Evolutionary conservation across 2,113 vertebrate species (phyloP), one percentile per base, ranked within the genome.

Genomic region (Mola mola): DNA sequence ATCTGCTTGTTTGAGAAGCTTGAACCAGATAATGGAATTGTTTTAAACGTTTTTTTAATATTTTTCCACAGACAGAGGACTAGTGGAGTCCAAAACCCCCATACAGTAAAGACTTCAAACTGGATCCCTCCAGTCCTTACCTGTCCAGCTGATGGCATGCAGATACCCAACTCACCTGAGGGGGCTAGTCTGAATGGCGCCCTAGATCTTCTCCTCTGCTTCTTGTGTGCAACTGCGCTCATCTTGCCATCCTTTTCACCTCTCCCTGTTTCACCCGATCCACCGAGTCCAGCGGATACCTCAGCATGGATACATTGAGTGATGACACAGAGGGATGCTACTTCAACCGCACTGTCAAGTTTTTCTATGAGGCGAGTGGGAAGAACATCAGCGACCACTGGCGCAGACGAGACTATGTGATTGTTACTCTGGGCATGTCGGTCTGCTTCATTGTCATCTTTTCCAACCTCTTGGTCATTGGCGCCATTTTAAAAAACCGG

Each of bases 361-460:
- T 88, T 48, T 93, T 90, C 82, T 93, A 93, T 5, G 25, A 79
- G 2, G 0, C 4, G 0, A 82, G 79, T 0, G 66, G 69, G 26
- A 93, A 93, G 79, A 57, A 58, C 61, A 90, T 93, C 66, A 88
- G 86, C 22, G 1, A 7, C 0, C 0, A 3, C 13, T 93, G 91
- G 91, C 50, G 75, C 4, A 0, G 0, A 0, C 82, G 85, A 1
- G 91, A 92, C 66, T 79, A 82, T 8, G 28, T 84, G 12, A 94
- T 99, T 52, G 97, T 99, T 86, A 88, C 90, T 37, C 90, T 99
- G 52, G 97, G 97, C 37, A 91, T 99, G 91, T 79, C 83, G 0
- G 96, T 97, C 74, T 95, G 94, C 78, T 66, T 95, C 67, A 92
- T 98, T 16, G 94, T 99, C 72, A 97, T 98, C 60, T 88, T 96